A percentile compares a stretch with the other conserved stretches of the same genome.
phyloP scores from a whole-genome alignment of 2,888 invertebrate species.

The Thalpophila matura region DNA sequence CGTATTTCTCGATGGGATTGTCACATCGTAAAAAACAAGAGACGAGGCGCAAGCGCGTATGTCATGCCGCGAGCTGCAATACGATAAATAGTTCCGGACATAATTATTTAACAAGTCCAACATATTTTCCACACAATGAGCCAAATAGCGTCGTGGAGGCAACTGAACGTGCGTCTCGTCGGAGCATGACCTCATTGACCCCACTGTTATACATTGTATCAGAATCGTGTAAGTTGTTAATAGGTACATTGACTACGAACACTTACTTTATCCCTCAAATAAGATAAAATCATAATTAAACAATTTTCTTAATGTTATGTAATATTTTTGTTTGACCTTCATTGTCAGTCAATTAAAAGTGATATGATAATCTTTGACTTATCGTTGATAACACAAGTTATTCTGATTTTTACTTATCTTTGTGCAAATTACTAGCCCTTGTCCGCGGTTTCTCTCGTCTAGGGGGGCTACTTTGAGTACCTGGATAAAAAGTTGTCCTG shows the following conservation, averaged over 20 bases:
- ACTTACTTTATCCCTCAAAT: neutral
- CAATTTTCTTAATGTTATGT: constrained; percentile 12
- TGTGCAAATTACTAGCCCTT: too few species aligned
- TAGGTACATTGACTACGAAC: neutral
- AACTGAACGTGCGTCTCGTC: constrained; percentile 34
- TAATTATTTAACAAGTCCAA: too few species aligned
- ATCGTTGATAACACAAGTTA: too few species aligned
- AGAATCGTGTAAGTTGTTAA: neutral
- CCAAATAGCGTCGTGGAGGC: constrained; percentile 11
- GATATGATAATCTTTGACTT: constrained; percentile 43
- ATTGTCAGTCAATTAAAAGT: constrained; percentile 3
- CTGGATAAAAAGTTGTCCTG: too few species aligned
- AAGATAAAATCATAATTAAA: neutral
- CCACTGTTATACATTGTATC: constrained; percentile 7
- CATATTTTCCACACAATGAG: constrained; percentile 23
- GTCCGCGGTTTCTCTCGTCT: too few species aligned
- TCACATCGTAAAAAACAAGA: too few species aligned
- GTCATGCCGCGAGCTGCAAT: constrained; percentile 21
- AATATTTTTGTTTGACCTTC: constrained; percentile 21
- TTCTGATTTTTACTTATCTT: too few species aligned
- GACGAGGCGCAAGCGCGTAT: neutral
- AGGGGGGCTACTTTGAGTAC: too few species aligned
- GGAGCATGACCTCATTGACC: constrained; percentile 6
- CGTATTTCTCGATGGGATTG: too few species aligned
- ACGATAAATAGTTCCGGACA: constrained; percentile 29